These are phyloP conservation scores for Parochlus steinenii DNA, from an alignment of 2,888 invertebrate species.

Conservation along the genomic window DNA sequence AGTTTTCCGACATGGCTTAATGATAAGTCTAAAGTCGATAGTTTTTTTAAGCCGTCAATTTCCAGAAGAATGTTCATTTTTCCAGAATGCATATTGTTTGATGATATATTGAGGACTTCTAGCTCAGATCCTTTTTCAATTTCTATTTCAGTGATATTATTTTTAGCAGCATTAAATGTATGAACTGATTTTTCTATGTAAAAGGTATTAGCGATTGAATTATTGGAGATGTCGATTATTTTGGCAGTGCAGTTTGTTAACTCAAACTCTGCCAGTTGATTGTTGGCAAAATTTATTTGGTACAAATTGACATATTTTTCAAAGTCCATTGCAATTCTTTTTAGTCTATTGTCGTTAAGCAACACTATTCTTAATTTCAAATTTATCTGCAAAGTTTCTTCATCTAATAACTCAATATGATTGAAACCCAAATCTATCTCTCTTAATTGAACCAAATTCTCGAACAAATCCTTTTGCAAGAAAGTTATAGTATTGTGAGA, in stretches of 20 bases:
- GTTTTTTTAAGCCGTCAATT: neutral
- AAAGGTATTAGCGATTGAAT: neutral
- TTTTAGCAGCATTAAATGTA: neutral
- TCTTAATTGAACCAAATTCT: neutral
- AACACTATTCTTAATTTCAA: neutral
- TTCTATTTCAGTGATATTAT: neutral
- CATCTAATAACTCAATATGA: neutral
- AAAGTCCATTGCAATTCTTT: neutral
- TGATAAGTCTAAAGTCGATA: neutral
- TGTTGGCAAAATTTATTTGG: neutral
- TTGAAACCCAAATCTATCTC: neutral
- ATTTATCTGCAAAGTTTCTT: neutral
- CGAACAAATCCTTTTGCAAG: neutral
- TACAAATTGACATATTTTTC: neutral
- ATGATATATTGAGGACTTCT: neutral
- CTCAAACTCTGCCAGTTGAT: neutral
- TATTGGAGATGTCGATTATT: neutral
- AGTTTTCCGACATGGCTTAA: neutral
- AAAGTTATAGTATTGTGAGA: neutral
- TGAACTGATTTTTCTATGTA: neutral
- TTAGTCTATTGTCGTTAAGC: neutral
- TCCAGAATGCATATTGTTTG: neutral
- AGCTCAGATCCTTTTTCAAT: neutral
- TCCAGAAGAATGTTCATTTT: neutral
- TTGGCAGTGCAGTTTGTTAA: neutral